These are phyloP conservation scores for Melanotaenia parkinsoni DNA, from an alignment of 2,797 vertebrate species.

Conservation along the genomic window DNA sequence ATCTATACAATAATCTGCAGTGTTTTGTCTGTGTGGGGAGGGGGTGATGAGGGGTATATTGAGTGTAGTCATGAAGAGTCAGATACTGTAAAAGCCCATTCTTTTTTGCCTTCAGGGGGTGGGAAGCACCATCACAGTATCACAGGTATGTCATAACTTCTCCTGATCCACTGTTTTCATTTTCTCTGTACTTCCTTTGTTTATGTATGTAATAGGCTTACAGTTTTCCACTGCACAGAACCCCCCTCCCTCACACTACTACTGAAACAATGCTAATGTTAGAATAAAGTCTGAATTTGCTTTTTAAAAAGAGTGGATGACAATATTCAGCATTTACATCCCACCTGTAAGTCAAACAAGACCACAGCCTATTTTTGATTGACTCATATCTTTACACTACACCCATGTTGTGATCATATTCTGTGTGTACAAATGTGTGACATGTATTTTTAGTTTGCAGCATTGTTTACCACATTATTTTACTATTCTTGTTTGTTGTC, in stretches of 20 bases:
- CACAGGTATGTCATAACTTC: conserved; percentile 90
- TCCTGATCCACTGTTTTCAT: conserved; percentile 85
- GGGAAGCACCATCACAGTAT: conserved; percentile 91
- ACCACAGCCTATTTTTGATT: conserved; percentile 49
- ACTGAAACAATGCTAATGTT: conserved; percentile 72
- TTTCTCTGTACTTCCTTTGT: conserved; percentile 77
- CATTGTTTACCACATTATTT: conserved; percentile 55
- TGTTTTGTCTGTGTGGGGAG: conserved; percentile 85
- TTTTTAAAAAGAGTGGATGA: conserved; percentile 24
- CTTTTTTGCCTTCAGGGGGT: conserved; percentile 92
- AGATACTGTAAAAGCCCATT: conserved; percentile 90
- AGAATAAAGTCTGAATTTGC: conserved; percentile 45
- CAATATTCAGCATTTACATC: conserved; percentile 58
- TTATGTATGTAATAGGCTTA: conserved; percentile 80
- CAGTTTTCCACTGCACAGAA: conserved; percentile 75
- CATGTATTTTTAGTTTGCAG: conserved; percentile 62
- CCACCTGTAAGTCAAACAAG: conserved; percentile 60
- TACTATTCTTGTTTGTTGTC: conserved; percentile 59
- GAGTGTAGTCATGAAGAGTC: conserved; percentile 85
- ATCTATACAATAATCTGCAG: conserved; percentile 80
- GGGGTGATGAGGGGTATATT: conserved; percentile 83
- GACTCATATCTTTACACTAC: conserved; percentile 56
- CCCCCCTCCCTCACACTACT: conserved; percentile 61
- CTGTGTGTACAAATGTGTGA: conserved; percentile 78
- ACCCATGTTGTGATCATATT: conserved; percentile 74